phyloP scores from a whole-genome alignment of 2,797 vertebrate species.

The Atherinosoma microstoma region DNA sequence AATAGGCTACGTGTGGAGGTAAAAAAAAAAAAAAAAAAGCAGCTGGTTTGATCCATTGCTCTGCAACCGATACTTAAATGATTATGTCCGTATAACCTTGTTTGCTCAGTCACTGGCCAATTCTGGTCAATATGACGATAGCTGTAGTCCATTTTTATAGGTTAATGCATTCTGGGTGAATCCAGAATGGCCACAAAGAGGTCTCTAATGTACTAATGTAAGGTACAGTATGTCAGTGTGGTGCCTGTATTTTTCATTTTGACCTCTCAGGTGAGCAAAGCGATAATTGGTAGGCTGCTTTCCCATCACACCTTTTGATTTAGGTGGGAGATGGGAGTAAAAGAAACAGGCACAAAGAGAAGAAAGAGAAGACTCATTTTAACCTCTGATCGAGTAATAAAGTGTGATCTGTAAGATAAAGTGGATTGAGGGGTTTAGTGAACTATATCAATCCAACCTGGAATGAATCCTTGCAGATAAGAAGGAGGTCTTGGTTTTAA shows the following conservation, averaged over 20 bases:
- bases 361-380: slow-evolving; percentile 31
- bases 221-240: slow-evolving; percentile 55
- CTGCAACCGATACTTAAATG: slow-evolving; percentile 43
- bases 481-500: slow-evolving; percentile 37
- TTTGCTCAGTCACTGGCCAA: slow-evolving; percentile 54
- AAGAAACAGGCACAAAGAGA: slow-evolving; percentile 11
- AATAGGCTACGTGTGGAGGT: slow-evolving; percentile 39
- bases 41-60: slow-evolving; percentile 40
- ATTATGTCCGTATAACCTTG: slow-evolving; percentile 72
- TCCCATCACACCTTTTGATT: slow-evolving; percentile 45
- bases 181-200: slow-evolving; percentile 6
- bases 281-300: slow-evolving; percentile 49
- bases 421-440: slow-evolving; percentile 30
- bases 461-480: slow-evolving; percentile 41
- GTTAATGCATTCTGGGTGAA: slow-evolving; percentile 65
- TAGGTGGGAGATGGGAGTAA: slow-evolving; percentile 38
- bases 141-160: slow-evolving; percentile 66
- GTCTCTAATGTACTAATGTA: slow-evolving; percentile 25
- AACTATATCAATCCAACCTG: slow-evolving; percentile 20
- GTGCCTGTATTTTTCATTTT: slow-evolving; percentile 63
- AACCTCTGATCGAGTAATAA: slow-evolving; percentile 30
- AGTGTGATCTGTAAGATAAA: slow-evolving; percentile 33
- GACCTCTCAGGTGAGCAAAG: slow-evolving; percentile 70
- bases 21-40: too few species aligned
- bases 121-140: slow-evolving; percentile 62